Evolutionary conservation across 2,113 vertebrate species (phyloP).

Genomic region (Lutjanus erythropterus): DNA sequence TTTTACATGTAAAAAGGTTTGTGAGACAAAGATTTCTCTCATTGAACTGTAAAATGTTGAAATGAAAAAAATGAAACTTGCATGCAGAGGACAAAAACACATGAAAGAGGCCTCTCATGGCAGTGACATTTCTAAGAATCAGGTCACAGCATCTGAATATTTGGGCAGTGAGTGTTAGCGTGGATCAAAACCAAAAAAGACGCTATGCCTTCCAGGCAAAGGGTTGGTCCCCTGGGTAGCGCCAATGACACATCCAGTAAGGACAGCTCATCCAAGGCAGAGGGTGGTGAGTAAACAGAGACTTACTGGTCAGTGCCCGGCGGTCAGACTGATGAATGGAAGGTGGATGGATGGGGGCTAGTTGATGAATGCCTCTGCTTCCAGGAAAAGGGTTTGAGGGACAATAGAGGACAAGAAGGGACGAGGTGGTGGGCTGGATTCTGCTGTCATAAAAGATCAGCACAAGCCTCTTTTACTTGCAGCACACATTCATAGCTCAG

Average conservation of each 20-base stretch:
- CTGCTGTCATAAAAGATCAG: slow-evolving; percentile 3
- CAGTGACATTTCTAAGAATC: slow-evolving; percentile 2
- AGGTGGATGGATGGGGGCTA: slow-evolving; percentile 12
- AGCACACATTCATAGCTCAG: slow-evolving; percentile 29
- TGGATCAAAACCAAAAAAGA: slow-evolving; percentile 56
- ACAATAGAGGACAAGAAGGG: slow-evolving; percentile 31
- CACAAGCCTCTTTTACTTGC: slow-evolving; percentile 7
- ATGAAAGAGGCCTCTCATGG: slow-evolving; percentile 19
- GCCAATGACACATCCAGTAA: slow-evolving; percentile 53
- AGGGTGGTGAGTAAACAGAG: slow-evolving; percentile 49
- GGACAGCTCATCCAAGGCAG: slow-evolving; percentile 55
- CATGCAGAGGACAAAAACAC: slow-evolving; percentile 23
- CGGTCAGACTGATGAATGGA: slow-evolving; percentile 40
- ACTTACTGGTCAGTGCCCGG: slow-evolving; percentile 37
- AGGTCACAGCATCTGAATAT: slow-evolving; percentile 32
- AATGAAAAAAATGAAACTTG: too few species aligned
- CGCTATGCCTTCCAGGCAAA: slow-evolving; percentile 53
- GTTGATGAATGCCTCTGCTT: slow-evolving; percentile 41
- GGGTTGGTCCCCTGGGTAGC: slow-evolving; percentile 18
- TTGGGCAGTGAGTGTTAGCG: slow-evolving; percentile 39
- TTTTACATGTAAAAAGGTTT: background rate
- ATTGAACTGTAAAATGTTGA: background rate
- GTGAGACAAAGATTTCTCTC: background rate
- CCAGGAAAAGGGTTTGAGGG: slow-evolving; percentile 58
- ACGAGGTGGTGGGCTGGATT: background rate